Base-by-base conservation (phyloP, 1,140 invertebrate genomes). In the Cataglyphis hispanica region DNA sequence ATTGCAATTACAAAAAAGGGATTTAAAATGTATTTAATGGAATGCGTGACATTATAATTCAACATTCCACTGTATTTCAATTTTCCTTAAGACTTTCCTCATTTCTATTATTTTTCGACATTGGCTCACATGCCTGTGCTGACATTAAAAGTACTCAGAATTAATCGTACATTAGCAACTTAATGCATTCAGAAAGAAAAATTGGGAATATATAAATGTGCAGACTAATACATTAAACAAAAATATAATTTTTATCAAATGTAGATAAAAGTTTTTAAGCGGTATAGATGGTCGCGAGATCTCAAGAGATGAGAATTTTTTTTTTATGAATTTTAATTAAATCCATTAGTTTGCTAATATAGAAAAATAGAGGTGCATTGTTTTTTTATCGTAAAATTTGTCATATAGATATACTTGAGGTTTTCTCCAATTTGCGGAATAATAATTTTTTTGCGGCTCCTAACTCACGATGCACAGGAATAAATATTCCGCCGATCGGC, bases 391-490 rank as follows among this genome's bases (percentile, higher is more conserved):
- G 22, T 56, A 10, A 78, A 27, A 31, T 63, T 22, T 31, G 53
- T 74, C 72, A 27, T 34, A 31, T 75, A 40, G 37, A 1, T 43
- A 63, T 25, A n/a, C 7, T 31, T 22, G n/a, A 13, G 16, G 11
- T 40, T 11, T 13, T 31, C 11, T 67, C 19, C n/a, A 31, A 19
- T 4, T 31, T 19, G 34, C 10, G 5, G 22, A 66, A 70, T 43
- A 43, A 81, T 72, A 81, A n/a, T n/a, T n/a, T 60, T 81, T 72
- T 70, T 25, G 11, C 50, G 11, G 16, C 77, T 19, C 61, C 25
- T 5, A 19, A 4, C 4, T 7, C 43, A 16, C 2, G 25, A 22
- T 40, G 25, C 31, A 25, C 63, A 56, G n/a, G 56, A 25, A 69
- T 53, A 69, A 25, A 69, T 53, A 53, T 69, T 56, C 22, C 22